Conservation (phyloP, 2,888 invertebrate species). For the Melipona beecheii region DNA sequence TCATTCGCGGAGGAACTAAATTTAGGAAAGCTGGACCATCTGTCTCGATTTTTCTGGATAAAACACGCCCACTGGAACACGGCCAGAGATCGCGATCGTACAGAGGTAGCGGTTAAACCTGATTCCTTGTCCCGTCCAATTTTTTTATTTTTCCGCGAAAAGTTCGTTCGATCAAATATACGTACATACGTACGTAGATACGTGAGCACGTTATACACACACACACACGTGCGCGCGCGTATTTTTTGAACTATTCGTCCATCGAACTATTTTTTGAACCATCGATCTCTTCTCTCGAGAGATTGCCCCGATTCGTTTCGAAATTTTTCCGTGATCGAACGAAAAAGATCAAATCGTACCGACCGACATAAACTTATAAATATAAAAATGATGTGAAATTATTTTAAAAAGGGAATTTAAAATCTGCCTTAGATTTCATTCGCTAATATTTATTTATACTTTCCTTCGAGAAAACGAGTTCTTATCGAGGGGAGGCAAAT, state of each 20-base stretch:
- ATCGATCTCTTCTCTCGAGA: neutral
- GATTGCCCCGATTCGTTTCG: no score
- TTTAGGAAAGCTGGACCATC: conserved; percentile 11
- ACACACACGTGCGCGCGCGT: neutral
- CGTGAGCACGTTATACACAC: no score
- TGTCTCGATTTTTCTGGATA: conserved; percentile 3
- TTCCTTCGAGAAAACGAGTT: neutral
- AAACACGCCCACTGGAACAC: neutral
- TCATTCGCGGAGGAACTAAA: neutral
- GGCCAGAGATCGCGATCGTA: neutral
- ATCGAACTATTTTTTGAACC: no score
- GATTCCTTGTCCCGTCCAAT: neutral
- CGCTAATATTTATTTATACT: neutral
- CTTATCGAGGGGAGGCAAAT: neutral
- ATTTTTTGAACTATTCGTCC: neutral
- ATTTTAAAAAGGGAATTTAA: neutral
- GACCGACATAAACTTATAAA: no score
- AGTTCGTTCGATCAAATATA: neutral
- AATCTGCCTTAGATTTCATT: neutral
- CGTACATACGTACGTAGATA: no score
- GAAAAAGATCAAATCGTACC: no score
- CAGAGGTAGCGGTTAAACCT: neutral
- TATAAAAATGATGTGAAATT: no score
- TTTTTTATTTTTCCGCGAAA: neutral
- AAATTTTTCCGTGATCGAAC: no score